These are phyloP conservation scores for Nymphalis c-album DNA, from an alignment of 2,888 invertebrate species.

Conservation along the genomic window DNA sequence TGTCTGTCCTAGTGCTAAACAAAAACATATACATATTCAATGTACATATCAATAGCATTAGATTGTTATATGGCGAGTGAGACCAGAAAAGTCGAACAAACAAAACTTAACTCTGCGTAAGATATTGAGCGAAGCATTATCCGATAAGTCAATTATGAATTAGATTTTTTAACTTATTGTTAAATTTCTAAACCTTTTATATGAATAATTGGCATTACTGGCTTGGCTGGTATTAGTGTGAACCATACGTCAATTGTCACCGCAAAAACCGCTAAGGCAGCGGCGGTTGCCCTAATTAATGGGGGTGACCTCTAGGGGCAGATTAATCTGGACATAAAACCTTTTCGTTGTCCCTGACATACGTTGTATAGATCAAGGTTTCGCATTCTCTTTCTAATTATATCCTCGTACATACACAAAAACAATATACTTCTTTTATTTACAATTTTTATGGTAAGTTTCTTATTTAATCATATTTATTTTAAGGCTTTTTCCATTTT, in stretches of 20 bases:
- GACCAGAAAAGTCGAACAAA: too few species aligned
- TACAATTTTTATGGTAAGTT: too few species aligned
- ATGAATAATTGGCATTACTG: conserved; percentile 14
- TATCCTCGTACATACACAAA: background rate
- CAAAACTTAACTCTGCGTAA: too few species aligned
- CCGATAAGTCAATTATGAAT: too few species aligned
- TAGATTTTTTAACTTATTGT: background rate
- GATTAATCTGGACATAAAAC: conserved; percentile 74
- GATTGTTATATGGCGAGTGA: too few species aligned
- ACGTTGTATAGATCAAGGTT: conserved; percentile 38
- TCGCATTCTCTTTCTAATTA: conserved; percentile 23
- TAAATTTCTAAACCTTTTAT: conserved; percentile 1
- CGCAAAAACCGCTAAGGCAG: conserved; percentile 65
- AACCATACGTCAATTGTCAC: conserved; percentile 63
- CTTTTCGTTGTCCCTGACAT: conserved; percentile 65
- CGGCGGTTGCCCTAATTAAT: conserved; percentile 70
- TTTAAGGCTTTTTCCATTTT: too few species aligned
- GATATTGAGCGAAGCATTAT: too few species aligned
- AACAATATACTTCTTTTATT: background rate
- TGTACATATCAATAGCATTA: too few species aligned
- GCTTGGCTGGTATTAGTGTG: conserved; percentile 32
- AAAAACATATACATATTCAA: too few species aligned
- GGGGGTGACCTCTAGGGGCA: conserved; percentile 57
- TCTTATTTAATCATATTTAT: too few species aligned
- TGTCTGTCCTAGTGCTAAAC: too few species aligned